Percentiles rank a stretch among this genome's conserved stretches.
phyloP scores from a whole-genome alignment of 2,797 vertebrate genomes.

The Sphenodon punctatus region DNA sequence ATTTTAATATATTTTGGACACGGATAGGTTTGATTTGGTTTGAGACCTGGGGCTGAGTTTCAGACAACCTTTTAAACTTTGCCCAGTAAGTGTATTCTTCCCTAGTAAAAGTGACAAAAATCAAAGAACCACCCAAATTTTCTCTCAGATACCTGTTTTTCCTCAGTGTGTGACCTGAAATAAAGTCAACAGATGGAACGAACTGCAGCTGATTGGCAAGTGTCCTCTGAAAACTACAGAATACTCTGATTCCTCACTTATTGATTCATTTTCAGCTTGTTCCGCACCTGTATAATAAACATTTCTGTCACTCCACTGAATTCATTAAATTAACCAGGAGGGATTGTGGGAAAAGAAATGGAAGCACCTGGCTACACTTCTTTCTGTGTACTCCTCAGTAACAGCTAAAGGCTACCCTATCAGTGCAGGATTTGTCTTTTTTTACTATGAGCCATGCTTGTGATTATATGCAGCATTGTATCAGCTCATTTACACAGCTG shows the following conservation, averaged over 20 bases:
- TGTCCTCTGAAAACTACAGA: background rate
- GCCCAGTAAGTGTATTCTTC: background rate
- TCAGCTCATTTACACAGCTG: constrained; percentile 13
- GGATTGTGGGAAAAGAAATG: background rate
- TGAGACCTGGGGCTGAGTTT: background rate
- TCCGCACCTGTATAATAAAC: background rate
- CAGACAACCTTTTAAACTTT: background rate
- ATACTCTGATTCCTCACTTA: background rate
- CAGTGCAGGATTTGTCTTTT: background rate
- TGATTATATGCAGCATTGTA: background rate
- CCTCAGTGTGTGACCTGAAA: background rate
- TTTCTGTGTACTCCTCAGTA: background rate
- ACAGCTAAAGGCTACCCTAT: background rate
- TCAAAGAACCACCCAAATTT: background rate
- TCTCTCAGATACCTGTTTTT: background rate
- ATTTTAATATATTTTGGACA: background rate
- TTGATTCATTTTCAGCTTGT: background rate
- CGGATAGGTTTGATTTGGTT: background rate
- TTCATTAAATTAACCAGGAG: background rate
- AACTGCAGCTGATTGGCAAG: background rate
- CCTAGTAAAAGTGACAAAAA: background rate
- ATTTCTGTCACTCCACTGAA: background rate
- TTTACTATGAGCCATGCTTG: background rate
- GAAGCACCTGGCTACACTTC: background rate
- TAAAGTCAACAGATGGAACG: background rate